phyloP scores from a whole-genome alignment of 2,888 invertebrate species.

The Augochlorella aurata region DNA sequence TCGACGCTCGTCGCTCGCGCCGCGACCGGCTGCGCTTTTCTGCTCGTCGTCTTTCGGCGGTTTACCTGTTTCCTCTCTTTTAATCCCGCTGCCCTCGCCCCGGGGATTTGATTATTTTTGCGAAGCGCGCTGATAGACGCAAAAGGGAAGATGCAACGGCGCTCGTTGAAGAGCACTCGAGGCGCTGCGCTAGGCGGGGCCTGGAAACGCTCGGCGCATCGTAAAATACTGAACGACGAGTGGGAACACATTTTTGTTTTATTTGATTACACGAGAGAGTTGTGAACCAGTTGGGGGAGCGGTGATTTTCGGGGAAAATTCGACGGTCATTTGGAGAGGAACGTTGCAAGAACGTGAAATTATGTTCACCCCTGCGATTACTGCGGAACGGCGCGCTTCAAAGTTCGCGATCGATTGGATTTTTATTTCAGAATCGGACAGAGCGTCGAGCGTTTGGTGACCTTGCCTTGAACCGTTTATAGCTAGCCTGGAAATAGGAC shows the following conservation, averaged over 20 bases:
- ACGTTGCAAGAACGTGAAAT: neutral
- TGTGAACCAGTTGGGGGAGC: neutral
- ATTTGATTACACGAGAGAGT: conserved; percentile 1
- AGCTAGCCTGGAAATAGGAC: too few relatives aligned
- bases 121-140: conserved; percentile 24
- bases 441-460: too few relatives aligned
- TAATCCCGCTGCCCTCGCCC: neutral
- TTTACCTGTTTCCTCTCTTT: conserved; percentile 40
- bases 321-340: neutral
- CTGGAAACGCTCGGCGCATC: neutral
- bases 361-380: too few relatives aligned
- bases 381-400: neutral
- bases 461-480: too few relatives aligned
- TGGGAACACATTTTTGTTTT: neutral
- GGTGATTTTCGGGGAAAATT: neutral
- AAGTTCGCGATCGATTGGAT: neutral
- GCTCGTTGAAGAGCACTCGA: neutral
- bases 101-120: conserved; percentile 49
- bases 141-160: conserved; percentile 13
- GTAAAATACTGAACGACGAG: conserved; percentile 4
- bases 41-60: conserved; percentile 49
- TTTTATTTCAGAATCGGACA: neutral
- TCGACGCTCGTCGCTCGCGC: conserved; percentile 17
- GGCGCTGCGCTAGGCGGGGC: neutral
- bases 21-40: conserved; percentile 41